A percentile compares a stretch with the other conserved stretches of the same genome.
These are phyloP conservation scores for Oncorhynchus nerka DNA, from an alignment of 2,113 vertebrate species.

Conservation along the genomic window DNA sequence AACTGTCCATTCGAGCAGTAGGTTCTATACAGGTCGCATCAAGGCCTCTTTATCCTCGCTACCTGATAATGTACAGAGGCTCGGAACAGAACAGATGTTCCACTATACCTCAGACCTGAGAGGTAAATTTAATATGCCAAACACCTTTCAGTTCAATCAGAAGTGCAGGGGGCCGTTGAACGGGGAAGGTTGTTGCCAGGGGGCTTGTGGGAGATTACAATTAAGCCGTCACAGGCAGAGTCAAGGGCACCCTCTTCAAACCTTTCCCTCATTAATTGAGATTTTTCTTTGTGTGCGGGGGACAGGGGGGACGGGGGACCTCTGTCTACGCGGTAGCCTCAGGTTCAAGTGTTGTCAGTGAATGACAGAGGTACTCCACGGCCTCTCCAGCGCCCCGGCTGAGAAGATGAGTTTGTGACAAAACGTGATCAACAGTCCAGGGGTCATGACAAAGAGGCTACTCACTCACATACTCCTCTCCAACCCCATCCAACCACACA, in stretches of 20 bases:
- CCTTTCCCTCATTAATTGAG: constrained; percentile 78
- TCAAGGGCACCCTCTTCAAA: constrained; percentile 73
- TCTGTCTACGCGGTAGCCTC: constrained; percentile 64
- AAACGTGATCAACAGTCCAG: constrained; percentile 76
- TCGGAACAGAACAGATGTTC: constrained; percentile 37
- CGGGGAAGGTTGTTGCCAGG: constrained; percentile 69
- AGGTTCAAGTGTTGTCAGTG: constrained; percentile 76
- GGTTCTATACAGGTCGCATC: neutral
- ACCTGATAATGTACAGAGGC: constrained; percentile 8
- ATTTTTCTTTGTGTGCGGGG: constrained; percentile 38
- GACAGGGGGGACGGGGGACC: constrained; percentile 58
- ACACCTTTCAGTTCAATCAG: constrained; percentile 63
- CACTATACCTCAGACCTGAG: constrained; percentile 20
- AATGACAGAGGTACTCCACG: constrained; percentile 67
- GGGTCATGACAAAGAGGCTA: constrained; percentile 60
- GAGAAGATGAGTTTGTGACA: constrained; percentile 72
- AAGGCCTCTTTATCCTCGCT: neutral
- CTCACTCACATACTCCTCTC: constrained; percentile 27
- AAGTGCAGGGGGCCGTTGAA: constrained; percentile 62
- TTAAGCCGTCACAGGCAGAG: constrained; percentile 73
- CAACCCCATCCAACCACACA: constrained; percentile 49
- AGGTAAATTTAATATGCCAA: constrained; percentile 65
- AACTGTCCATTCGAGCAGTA: constrained; percentile 7
- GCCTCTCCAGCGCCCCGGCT: constrained; percentile 53
- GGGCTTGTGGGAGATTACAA: constrained; percentile 72